Conservation (phyloP, 2,113 vertebrate species). For the Podiceps cristatus region DNA sequence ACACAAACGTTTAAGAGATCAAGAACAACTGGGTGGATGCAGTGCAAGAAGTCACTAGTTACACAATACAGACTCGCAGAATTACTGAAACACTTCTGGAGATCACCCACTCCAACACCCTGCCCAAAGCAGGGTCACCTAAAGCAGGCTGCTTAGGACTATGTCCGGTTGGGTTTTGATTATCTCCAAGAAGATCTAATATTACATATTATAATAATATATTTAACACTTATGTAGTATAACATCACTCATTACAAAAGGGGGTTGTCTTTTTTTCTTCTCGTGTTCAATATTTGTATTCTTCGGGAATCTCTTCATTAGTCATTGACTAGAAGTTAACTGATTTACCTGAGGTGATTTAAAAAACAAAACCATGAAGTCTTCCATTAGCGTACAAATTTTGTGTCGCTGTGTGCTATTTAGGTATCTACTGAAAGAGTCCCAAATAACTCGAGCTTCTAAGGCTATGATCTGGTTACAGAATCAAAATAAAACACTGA, state of each 20-base stretch:
- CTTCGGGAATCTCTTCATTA: not conserved
- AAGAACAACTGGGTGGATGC: not conserved
- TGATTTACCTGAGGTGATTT: constrained; percentile 50
- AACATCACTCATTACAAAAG: not conserved
- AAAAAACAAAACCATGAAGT: not conserved
- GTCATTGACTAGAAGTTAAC: not conserved
- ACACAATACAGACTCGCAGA: not conserved
- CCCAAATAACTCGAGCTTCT: not conserved
- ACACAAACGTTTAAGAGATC: not conserved
- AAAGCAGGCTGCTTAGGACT: not conserved
- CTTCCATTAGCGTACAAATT: not conserved
- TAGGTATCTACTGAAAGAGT: not conserved
- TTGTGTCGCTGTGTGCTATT: constrained; percentile 29
- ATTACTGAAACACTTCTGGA: not conserved
- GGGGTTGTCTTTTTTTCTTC: not conserved
- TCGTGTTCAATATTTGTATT: not conserved
- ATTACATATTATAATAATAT: not conserved
- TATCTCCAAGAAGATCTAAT: not conserved
- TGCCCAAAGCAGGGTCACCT: not conserved
- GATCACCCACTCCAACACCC: not conserved
- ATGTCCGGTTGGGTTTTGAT: not conserved
- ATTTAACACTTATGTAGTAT: not conserved
- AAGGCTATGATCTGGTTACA: constrained; percentile 17
- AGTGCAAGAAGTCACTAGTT: not conserved
- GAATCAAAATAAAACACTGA: constrained; percentile 27